These are phyloP conservation scores for Tetraneura akinire DNA, from an alignment of 1,140 invertebrate genomes.

Conservation along the genomic window DNA sequence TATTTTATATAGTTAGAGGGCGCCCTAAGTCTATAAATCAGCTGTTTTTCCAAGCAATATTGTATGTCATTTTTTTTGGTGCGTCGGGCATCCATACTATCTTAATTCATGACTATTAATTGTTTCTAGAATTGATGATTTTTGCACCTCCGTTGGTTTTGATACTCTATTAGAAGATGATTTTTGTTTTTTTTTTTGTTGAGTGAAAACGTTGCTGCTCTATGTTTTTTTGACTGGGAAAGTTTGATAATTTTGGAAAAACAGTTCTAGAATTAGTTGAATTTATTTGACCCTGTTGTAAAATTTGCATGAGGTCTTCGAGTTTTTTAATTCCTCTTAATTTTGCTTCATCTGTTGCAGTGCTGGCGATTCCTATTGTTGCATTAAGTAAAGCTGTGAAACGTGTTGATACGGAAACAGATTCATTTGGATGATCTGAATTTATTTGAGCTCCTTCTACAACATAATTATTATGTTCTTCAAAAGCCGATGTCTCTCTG, in stretches of 20 bases:
- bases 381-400: constrained; percentile 4
- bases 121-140: neutral
- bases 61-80: no score
- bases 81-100: no score
- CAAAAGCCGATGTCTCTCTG: neutral
- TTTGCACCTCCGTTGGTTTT: neutral
- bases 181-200: neutral
- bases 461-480: neutral
- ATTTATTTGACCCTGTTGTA: neutral
- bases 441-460: neutral
- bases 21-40: no score
- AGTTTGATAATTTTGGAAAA: neutral
- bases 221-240: constrained; percentile 1
- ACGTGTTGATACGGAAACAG: neutral
- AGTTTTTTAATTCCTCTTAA: constrained; percentile 8
- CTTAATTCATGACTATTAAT: no score
- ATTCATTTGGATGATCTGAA: neutral
- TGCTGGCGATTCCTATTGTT: neutral
- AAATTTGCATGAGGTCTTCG: neutral
- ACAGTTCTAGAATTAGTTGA: neutral
- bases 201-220: neutral
- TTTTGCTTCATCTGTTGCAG: neutral
- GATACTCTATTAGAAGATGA: neutral
- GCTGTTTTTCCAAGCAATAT: no score
- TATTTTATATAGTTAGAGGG: no score